Evolutionary conservation across 2,888 invertebrate genomes (phyloP).

Genomic region (Ennomos fuscantarius): DNA sequence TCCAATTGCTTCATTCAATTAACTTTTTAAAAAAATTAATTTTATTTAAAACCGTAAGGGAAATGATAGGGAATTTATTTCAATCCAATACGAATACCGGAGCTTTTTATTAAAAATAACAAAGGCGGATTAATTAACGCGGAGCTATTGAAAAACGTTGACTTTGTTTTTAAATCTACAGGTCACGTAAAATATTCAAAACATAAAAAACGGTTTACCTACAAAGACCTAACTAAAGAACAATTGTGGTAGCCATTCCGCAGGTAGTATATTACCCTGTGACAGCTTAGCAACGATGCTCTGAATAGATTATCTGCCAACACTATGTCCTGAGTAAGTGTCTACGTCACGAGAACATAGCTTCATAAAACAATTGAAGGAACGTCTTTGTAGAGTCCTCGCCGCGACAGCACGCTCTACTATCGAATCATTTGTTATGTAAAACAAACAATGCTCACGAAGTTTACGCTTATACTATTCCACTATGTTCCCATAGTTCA

Average conservation of each 20-base stretch:
- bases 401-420: slow-evolving; percentile 53
- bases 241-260: slow-evolving; percentile 5
- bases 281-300: slow-evolving; percentile 19
- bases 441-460: slow-evolving; percentile 66
- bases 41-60: slow-evolving; percentile 14
- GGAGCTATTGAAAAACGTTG: neutral
- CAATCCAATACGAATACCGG: slow-evolving; percentile 4
- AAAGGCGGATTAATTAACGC: slow-evolving; percentile 12
- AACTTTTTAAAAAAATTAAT: slow-evolving; percentile 18
- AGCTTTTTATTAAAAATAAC: slow-evolving; percentile 21
- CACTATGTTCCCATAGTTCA: slow-evolving; percentile 40
- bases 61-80: slow-evolving; percentile 19
- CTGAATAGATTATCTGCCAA: slow-evolving; percentile 36
- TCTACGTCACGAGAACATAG: slow-evolving; percentile 39
- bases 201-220: too few species aligned
- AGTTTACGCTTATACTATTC: slow-evolving; percentile 56
- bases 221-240: neutral
- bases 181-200: too few species aligned
- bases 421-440: slow-evolving; percentile 70
- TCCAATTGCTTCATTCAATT: slow-evolving; percentile 15
- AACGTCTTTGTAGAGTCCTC: slow-evolving; percentile 51
- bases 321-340: slow-evolving; percentile 43
- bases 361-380: slow-evolving; percentile 61
- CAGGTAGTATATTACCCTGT: slow-evolving; percentile 1
- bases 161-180: neutral